Conservation (phyloP, 2,888 invertebrate genomes). For the Pediacus dermestoides region DNA sequence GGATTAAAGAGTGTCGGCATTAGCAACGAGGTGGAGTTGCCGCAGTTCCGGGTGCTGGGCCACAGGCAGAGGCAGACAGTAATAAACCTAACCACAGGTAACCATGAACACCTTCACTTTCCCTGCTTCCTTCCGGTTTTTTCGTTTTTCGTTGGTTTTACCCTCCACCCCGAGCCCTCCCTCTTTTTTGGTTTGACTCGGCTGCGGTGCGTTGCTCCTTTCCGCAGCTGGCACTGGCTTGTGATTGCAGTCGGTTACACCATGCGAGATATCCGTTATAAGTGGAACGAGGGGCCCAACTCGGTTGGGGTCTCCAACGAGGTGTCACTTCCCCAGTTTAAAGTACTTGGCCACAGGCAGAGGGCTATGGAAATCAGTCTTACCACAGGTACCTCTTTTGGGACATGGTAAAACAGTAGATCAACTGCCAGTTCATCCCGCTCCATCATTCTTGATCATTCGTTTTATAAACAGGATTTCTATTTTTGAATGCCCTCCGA, state of each 20-base stretch:
- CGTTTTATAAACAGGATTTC: no score
- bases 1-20: conserved; percentile 91
- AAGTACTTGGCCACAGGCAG: conserved; percentile 94
- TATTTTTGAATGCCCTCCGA: no score
- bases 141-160: conserved; percentile 6
- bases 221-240: conserved; percentile 47
- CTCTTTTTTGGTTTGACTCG: conserved; percentile 16
- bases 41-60: conserved; percentile 95
- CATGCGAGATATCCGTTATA: conserved; percentile 96
- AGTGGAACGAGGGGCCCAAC: conserved; percentile 93
- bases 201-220: conserved; percentile 35
- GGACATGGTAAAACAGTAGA: conserved; percentile 8
- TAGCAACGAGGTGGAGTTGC: conserved; percentile 92
- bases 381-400: conserved; percentile 75
- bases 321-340: conserved; percentile 96
- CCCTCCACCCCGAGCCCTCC: conserved; percentile 20
- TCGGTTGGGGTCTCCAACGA: conserved; percentile 94
- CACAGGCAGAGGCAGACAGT: conserved; percentile 92
- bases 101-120: conserved; percentile 10
- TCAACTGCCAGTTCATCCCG: conserved; percentile 3
- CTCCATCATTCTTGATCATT: no score
- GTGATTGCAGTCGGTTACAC: conserved; percentile 90
- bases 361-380: conserved; percentile 94
- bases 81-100: conserved; percentile 95
- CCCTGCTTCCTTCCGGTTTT: conserved; percentile 1